A percentile compares a stretch with the other conserved stretches of the same genome.
Evolutionary conservation across 2,113 vertebrate genomes (phyloP).

Genomic region (Miniopterus natalensis): DNA sequence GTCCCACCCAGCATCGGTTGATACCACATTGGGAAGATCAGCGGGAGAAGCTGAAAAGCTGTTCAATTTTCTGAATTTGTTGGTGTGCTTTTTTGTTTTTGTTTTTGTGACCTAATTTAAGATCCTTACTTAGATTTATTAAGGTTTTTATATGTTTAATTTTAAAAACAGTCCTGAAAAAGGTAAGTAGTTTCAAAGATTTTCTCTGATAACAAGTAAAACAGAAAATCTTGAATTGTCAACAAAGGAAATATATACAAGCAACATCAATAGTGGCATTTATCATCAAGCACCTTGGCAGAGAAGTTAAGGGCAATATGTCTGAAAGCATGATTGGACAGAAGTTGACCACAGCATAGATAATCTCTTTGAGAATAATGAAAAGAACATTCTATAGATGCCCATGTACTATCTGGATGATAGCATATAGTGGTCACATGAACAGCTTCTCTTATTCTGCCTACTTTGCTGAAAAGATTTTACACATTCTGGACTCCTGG

Average conservation of each 20-base stretch:
- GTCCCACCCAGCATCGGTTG: neutral
- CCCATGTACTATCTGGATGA: neutral
- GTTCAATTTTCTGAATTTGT: neutral
- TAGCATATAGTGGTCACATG: no score
- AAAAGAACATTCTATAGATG: neutral
- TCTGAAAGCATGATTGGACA: neutral
- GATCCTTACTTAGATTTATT: neutral
- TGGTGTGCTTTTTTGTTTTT: neutral
- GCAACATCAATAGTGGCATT: neutral
- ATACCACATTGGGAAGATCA: neutral
- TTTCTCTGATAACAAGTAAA: neutral
- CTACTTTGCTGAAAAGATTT: neutral
- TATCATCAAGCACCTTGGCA: neutral
- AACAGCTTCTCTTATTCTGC: neutral
- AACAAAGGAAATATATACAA: neutral
- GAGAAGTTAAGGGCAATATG: neutral
- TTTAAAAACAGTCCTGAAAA: neutral
- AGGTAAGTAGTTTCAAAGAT: neutral
- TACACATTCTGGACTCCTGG: neutral
- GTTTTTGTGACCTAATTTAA: neutral
- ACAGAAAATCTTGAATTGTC: neutral
- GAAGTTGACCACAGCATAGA: neutral
- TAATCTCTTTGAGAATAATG: neutral
- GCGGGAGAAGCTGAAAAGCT: neutral
- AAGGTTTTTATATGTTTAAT: neutral